Base-by-base conservation (phyloP, 2,888 invertebrate genomes). In the Eremobia ochroleuca region DNA sequence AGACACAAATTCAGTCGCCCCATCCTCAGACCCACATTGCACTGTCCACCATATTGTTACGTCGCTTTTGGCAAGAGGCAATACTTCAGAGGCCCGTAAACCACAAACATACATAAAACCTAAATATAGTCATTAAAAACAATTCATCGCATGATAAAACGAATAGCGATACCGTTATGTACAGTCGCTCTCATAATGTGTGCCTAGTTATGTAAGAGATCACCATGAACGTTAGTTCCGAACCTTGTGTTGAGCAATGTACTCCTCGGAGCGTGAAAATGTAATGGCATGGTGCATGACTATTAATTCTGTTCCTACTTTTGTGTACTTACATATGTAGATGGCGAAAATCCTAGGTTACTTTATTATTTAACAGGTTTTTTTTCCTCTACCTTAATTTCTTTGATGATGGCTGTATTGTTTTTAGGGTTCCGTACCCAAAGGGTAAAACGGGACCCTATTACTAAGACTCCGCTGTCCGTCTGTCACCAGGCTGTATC, bases 241-340 rank as follows among this genome's bases (percentile, higher is more conserved):
- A 82, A 81, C 83, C 85, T 82, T 81, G 81, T 85, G 91, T 93
- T 92, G 90, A 89, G 92, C 91, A 93, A 92, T 85, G 88, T 85
- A 89, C 79, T 89, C 89, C 81, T 84, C 87, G 85, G 85, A 92
- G 89, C 94, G 92, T 94, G 91, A 93, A 93, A 94, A 93, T 92
- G 90, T 94, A 94, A 94, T 94, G 89, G 92, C 90, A 85, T 89
- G 87, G 81, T 83, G 80, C 73, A 80, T 76, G 67, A 77, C 65
- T 85, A 79, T 83, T 83, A 71, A 76, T 76, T 80, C 59, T 73
- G 66, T 81, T 81, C 66, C 40, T 77, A 37, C 34, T 65, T 79
- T 64, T 49, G 58, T 70, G 55, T 70, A 46, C 58, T 28, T 18
- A 59, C 37, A 34, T 79, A 87, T 31, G 15, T 15, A 49, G 86